Evolutionary conservation across 2,113 vertebrate species (phyloP).

Genomic region (Petaurus breviceps): DNA sequence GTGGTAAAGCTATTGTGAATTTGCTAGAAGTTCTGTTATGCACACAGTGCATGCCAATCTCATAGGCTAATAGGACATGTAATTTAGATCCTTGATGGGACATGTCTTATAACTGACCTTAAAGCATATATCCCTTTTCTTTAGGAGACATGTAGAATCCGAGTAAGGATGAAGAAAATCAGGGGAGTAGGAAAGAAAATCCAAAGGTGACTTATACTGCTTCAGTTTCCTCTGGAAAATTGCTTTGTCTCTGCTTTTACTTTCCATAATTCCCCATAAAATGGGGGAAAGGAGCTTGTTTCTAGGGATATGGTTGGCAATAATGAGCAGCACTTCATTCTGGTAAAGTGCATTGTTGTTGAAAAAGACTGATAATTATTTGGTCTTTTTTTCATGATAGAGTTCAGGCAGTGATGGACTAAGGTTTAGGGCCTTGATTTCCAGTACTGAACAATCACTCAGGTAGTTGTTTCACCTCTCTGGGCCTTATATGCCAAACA

Average conservation of each 20-base stretch:
- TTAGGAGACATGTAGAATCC: not conserved
- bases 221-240: conserved; percentile 18
- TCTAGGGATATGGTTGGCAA: conserved; percentile 3
- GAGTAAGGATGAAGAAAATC: conserved; percentile 64
- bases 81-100: conserved; percentile 61
- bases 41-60: not conserved
- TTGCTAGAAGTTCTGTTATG: conserved; percentile 31
- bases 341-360: not conserved
- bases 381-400: not conserved
- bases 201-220: not conserved
- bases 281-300: not conserved
- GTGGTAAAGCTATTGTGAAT: conserved; percentile 13
- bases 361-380: not conserved
- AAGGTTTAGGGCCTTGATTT: too few relatives aligned
- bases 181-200: conserved; percentile 7
- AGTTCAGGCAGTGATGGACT: too few relatives aligned
- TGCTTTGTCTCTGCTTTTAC: not conserved
- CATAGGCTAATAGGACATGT: conserved; percentile 30
- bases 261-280: not conserved
- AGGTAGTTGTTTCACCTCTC: too few relatives aligned
- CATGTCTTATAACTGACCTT: conserved; percentile 52
- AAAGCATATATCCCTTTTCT: conserved; percentile 61
- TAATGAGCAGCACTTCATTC: not conserved
- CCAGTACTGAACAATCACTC: too few relatives aligned
- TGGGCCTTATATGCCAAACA: too few relatives aligned